Conservation (phyloP, 2,888 invertebrate species). For the Leptinotarsa tumamoca region DNA sequence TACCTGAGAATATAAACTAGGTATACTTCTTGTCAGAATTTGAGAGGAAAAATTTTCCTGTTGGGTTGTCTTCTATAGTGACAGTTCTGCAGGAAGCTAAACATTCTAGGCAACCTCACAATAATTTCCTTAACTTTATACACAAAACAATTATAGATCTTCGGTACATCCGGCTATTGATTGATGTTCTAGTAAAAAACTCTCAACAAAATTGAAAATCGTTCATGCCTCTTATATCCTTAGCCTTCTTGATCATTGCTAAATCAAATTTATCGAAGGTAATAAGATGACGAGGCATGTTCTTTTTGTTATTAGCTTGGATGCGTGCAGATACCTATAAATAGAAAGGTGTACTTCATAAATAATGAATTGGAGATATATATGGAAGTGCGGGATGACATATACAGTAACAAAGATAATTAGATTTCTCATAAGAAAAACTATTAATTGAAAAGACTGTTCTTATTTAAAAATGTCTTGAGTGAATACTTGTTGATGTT, state of each 20-base stretch:
- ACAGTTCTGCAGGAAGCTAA: too few species aligned
- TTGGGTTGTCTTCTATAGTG: too few species aligned
- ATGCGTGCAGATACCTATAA: constrained; percentile 29
- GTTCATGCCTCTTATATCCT: constrained; percentile 43
- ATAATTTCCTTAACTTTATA: neutral
- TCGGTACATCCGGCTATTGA: neutral
- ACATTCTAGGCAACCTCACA: too few species aligned
- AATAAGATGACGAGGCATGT: constrained; percentile 38
- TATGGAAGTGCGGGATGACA: constrained; percentile 36
- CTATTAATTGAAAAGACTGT: constrained; percentile 14
- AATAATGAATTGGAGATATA: constrained; percentile 37
- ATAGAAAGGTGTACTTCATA: constrained; percentile 34
- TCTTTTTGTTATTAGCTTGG: constrained; percentile 27
- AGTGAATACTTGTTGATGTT: constrained; percentile 12
- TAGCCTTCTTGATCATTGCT: constrained; percentile 40
- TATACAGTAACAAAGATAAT: constrained; percentile 24
- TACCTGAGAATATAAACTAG: too few species aligned
- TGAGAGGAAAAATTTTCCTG: too few species aligned
- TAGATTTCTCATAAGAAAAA: constrained; percentile 15
- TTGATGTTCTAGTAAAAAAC: constrained; percentile 17
- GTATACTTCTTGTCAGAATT: too few species aligned
- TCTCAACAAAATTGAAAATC: constrained; percentile 35
- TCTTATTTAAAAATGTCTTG: constrained; percentile 8
- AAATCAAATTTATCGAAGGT: constrained; percentile 43
- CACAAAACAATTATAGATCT: neutral